These are phyloP conservation scores for Sminthurides aquaticus DNA, from an alignment of 2,888 invertebrate genomes.

Conservation along the genomic window DNA sequence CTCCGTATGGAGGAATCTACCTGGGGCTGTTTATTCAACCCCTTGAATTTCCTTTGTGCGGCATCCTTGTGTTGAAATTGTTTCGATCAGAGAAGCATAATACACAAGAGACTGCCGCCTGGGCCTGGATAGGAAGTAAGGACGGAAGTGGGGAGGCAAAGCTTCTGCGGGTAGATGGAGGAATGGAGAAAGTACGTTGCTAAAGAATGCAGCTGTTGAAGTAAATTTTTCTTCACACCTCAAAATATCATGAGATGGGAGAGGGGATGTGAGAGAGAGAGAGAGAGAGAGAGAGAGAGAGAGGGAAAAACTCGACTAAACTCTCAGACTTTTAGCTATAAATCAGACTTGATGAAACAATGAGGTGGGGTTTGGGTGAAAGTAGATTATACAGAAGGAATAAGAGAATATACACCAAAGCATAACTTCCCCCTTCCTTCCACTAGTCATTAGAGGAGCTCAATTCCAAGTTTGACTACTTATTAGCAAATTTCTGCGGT, in stretches of 20 bases:
- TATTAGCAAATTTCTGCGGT: not conserved
- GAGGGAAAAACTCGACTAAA: too few species aligned
- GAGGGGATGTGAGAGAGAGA: too few species aligned
- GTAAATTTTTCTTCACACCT: not conserved
- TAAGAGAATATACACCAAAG: not conserved
- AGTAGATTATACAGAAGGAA: not conserved
- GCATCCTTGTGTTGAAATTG: not conserved
- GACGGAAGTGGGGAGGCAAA: too few species aligned
- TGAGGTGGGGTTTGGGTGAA: not conserved
- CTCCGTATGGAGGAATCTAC: conserved; percentile 5
- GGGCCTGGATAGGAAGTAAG: too few species aligned
- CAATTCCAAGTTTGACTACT: not conserved
- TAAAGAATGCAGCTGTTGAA: not conserved
- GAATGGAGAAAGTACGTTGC: too few species aligned
- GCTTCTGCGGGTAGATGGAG: too few species aligned
- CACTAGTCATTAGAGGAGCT: not conserved
- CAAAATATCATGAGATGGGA: not conserved
- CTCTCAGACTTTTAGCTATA: too few species aligned
- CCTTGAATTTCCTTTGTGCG: not conserved
- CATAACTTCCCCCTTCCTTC: too few species aligned
- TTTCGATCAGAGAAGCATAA: not conserved
- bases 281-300: too few species aligned
- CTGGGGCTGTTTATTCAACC: conserved; percentile 5
- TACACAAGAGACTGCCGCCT: not conserved
- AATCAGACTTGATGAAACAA: not conserved